Conservation (phyloP, 2,888 invertebrate species). For the Reticulitermes lucifugus region DNA sequence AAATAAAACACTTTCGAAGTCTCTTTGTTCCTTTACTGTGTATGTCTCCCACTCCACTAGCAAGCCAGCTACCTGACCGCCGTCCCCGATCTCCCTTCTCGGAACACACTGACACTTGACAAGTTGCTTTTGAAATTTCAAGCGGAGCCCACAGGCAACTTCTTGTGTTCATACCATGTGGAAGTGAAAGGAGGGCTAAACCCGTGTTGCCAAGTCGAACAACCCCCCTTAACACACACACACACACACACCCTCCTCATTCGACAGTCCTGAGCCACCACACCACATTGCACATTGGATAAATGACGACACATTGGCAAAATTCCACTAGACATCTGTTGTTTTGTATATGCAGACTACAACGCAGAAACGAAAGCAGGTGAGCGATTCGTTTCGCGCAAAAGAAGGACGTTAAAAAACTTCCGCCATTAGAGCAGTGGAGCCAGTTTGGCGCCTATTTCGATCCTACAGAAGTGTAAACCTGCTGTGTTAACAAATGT, state of each 20-base stretch:
- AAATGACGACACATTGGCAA: conserved; percentile 3
- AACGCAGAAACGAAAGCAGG: too few species aligned
- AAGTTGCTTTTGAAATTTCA: conserved; percentile 64
- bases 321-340: neutral
- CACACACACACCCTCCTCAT: neutral
- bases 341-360: neutral
- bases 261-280: neutral
- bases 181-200: neutral
- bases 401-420: too few species aligned
- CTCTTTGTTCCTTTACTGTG: too few species aligned
- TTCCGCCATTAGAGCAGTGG: too few species aligned
- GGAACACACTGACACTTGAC: conserved; percentile 62
- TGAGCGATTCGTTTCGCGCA: too few species aligned
- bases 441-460: too few species aligned
- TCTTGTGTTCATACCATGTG: conserved; percentile 7
- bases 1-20: neutral
- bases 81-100: conserved; percentile 55
- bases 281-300: neutral
- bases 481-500: too few species aligned
- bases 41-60: neutral
- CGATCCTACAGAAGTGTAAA: too few species aligned
- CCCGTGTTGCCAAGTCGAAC: conserved; percentile 30
- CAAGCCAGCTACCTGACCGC: conserved; percentile 52
- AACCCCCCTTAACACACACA: neutral
- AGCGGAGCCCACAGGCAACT: conserved; percentile 27